Evolutionary conservation across 2,888 invertebrate genomes (phyloP), one percentile per base, ranked within the genome.

Genomic region (Sphaeridia pumilis): DNA sequence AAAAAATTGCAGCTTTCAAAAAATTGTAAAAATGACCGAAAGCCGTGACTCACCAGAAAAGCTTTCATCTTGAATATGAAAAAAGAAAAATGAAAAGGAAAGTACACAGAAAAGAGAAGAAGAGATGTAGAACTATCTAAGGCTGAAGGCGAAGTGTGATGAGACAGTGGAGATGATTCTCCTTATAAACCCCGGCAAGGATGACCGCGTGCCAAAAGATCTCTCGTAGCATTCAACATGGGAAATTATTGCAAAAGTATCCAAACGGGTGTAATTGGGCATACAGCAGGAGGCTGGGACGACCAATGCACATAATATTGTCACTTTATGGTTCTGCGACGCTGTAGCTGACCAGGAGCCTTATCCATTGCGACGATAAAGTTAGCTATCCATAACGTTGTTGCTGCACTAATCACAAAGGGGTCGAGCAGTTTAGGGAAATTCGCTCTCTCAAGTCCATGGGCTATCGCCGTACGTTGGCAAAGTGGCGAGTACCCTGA

Each of bases 151-250:
- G 46, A 45, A 52, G 38, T 52, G 52, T 52, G 52, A 21, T 44
- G 45, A 24, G 26, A 21, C 21, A 41, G 26, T 31, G 28, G 28
- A n/a, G 28, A 26, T 27, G 46, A 46, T 17, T 46, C 38, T 28
- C 28, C 52, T 52, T 52, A 52, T 52, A 52, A 46, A 52, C 52
- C 52, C 50, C 45, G 46, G 36, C 46, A 27, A 38, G 36, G 42
- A 38, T 52, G 52, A 52, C 52, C 52, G 45, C 26, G 52, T 52
- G 52, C 52, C 52, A 52, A 52, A 41, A 52, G 46, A 44, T 31
- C 50, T 51, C n/a, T n/a, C n/a, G n/a, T n/a, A n/a, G n/a, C n/a
- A n/a, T n/a, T 51, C 50, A 17, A 25, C 45, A 21, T 17, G 17
- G n/a, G n/a, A 24, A 27, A 26, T 49, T 24, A 20, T 50, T 50